phyloP scores from a whole-genome alignment of 2,797 vertebrate species.

The Lophius americanus region DNA sequence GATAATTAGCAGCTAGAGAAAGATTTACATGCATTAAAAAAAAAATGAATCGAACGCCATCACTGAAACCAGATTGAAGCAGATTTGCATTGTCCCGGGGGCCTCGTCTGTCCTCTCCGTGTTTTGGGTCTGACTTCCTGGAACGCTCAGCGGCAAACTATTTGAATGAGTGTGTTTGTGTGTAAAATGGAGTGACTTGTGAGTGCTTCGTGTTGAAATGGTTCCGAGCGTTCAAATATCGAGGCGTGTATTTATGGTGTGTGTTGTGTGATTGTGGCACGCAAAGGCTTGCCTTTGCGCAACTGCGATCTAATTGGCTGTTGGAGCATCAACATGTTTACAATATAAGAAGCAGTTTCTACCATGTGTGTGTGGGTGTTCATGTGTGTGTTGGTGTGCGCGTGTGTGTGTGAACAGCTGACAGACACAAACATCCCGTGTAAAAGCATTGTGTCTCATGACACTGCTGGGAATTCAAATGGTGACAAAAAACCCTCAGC shows the following conservation, averaged over 20 bases:
- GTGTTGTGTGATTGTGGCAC: slow-evolving; percentile 14
- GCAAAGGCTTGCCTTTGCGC: slow-evolving; percentile 52
- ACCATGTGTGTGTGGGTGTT: slow-evolving; percentile 9
- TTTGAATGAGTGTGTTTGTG: slow-evolving; percentile 11
- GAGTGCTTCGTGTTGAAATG: slow-evolving; percentile 3
- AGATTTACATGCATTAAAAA: slow-evolving; percentile 20
- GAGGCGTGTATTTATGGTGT: slow-evolving; percentile 16
- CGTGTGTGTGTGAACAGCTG: slow-evolving; percentile 31
- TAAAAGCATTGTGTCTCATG: slow-evolving; percentile 51
- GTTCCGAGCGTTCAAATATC: slow-evolving; percentile 14
- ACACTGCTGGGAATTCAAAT: slow-evolving; percentile 44
- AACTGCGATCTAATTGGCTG: slow-evolving; percentile 54
- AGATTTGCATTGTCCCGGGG: slow-evolving; percentile 47
- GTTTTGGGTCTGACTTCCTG: slow-evolving; percentile 51
- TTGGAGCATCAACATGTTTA: slow-evolving; percentile 60
- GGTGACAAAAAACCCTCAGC: slow-evolving; percentile 35
- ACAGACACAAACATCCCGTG: slow-evolving; percentile 61
- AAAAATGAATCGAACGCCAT: slow-evolving; percentile 14
- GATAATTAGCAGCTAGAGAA: slow-evolving; percentile 29
- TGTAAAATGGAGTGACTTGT: not conserved
- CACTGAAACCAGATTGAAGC: slow-evolving; percentile 2
- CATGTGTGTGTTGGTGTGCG: slow-evolving; percentile 7
- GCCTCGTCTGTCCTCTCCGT: slow-evolving; percentile 38
- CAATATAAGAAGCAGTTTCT: slow-evolving; percentile 65
- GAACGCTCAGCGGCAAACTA: slow-evolving; percentile 28